Evolutionary conservation across 30 jellyfish, hydroid and myxozoan genomes (phyloP).

Genomic region (Aurelia sp.): DNA sequence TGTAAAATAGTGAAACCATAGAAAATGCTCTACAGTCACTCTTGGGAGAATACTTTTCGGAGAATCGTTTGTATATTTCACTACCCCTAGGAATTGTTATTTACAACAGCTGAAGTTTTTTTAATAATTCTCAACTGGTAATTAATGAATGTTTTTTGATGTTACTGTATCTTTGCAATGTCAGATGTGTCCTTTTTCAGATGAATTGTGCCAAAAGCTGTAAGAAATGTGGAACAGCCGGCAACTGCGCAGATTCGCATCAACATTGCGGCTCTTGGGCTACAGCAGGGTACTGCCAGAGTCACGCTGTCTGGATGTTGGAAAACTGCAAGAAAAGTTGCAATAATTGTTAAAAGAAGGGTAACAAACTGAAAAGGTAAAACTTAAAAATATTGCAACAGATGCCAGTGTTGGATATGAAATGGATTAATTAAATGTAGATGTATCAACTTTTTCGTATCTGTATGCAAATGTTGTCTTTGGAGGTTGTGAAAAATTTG

Average conservation of each 20-base stretch:
- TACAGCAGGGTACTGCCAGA: slow-evolving; percentile 57
- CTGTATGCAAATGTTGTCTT: no score
- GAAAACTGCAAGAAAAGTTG: slow-evolving; percentile 78
- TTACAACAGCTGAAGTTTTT: no score
- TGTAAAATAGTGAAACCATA: no score
- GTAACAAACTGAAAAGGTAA: background rate
- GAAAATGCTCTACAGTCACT: no score
- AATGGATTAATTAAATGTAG: no score
- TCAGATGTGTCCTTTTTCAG: background rate
- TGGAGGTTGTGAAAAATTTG: no score
- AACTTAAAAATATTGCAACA: background rate
- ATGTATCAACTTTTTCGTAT: no score
- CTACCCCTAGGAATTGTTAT: no score
- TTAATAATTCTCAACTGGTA: background rate
- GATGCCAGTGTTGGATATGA: no score
- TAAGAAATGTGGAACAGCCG: slow-evolving; percentile 27
- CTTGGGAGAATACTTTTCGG: no score
- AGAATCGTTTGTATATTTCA: no score
- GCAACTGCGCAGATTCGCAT: slow-evolving; percentile 41
- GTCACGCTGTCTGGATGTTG: slow-evolving; percentile 66
- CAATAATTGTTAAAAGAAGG: slow-evolving; percentile 38
- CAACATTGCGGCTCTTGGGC: slow-evolving; percentile 66
- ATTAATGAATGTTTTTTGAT: background rate
- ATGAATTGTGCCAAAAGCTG: slow-evolving; percentile 45
- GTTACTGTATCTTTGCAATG: background rate